Conservation (phyloP, 2,797 vertebrate species). For the Rallus crepitans region DNA sequence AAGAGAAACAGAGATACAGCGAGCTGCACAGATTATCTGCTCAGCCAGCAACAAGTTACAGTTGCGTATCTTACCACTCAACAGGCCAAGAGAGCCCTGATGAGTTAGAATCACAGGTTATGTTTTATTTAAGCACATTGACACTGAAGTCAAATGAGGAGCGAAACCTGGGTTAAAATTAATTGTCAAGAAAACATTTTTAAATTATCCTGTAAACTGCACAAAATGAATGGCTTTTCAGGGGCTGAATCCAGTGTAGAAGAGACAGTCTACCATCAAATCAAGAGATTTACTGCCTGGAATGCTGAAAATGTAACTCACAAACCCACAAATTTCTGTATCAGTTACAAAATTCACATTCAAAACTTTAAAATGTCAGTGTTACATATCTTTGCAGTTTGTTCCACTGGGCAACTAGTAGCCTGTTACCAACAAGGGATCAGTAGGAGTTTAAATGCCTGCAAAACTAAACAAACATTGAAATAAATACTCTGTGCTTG, state of each 20-base stretch:
- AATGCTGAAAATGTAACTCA: background rate
- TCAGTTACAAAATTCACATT: background rate
- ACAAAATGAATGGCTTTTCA: background rate
- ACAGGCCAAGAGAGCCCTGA: background rate
- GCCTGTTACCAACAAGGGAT: background rate
- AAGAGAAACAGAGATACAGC: background rate
- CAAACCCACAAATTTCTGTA: background rate
- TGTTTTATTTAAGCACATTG: background rate
- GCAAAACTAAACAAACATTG: background rate
- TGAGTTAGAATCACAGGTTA: background rate
- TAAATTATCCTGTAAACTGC: background rate
- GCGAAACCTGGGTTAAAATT: background rate
- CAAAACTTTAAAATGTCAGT: background rate
- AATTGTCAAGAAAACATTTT: background rate
- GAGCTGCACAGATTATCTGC: background rate
- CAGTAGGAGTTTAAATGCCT: background rate
- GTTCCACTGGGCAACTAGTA: background rate
- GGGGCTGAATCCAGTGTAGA: background rate
- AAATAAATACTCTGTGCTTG: background rate
- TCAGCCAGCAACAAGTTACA: background rate
- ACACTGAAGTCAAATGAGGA: background rate
- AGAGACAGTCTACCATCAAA: background rate
- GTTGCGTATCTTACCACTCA: background rate
- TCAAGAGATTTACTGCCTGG: background rate
- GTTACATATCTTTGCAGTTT: background rate